Evolutionary conservation across 2,797 vertebrate species (phyloP).

Genomic region (Capromys pilorides): DNA sequence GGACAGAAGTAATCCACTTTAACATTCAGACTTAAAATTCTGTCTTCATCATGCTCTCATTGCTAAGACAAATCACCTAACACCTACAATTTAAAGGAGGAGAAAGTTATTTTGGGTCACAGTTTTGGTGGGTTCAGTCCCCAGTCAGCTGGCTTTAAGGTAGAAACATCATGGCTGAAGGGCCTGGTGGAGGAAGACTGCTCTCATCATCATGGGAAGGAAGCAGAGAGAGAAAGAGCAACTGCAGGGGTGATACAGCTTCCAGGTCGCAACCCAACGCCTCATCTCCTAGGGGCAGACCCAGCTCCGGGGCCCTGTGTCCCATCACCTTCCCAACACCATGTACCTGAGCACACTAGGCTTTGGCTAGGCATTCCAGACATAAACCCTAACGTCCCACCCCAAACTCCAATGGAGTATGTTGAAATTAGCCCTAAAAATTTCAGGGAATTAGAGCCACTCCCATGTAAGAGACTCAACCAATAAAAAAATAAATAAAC

Average conservation of each 20-base stretch:
- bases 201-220: too few species aligned
- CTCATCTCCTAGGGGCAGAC: not conserved
- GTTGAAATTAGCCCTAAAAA: not conserved
- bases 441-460: not conserved
- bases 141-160: not conserved
- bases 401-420: not conserved
- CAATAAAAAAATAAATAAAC: not conserved
- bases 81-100: not conserved
- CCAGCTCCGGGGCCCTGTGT: too few species aligned
- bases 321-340: not conserved
- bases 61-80: not conserved
- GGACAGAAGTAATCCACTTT: not conserved
- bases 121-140: not conserved
- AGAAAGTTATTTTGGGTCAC: not conserved
- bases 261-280: not conserved
- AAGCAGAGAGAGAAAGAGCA: not conserved
- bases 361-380: not conserved
- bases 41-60: not conserved
- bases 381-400: not conserved
- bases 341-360: not conserved
- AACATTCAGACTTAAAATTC: not conserved
- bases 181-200: not conserved
- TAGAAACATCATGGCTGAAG: not conserved
- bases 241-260: not conserved
- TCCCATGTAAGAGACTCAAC: not conserved